Percentiles rank a stretch among this genome's conserved stretches.
These are phyloP conservation scores for Euclidia mi DNA, from an alignment of 2,888 invertebrate species.

Conservation along the genomic window DNA sequence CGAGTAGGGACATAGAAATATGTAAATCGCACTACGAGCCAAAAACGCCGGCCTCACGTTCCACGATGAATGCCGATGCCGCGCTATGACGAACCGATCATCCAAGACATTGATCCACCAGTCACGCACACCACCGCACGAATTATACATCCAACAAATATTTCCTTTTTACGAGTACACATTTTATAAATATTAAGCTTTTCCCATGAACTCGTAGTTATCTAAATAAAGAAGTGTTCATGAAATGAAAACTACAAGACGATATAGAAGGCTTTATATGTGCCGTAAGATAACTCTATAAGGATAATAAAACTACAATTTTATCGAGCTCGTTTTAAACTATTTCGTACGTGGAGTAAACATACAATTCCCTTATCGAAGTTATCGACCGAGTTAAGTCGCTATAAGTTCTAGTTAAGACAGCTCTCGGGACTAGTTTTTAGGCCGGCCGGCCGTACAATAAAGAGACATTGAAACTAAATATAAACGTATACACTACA, in stretches of 20 bases:
- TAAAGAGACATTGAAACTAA: conserved; percentile 19
- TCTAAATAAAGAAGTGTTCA: background rate
- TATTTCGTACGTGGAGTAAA: conserved; percentile 21
- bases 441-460: conserved; percentile 20
- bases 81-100: conserved; percentile 68
- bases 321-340: conserved; percentile 30
- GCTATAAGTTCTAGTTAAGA: conserved; percentile 43
- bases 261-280: background rate
- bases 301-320: conserved; percentile 12
- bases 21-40: conserved; percentile 77
- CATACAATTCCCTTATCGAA: conserved; percentile 40
- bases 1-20: conserved; percentile 70
- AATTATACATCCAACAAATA: conserved; percentile 34
- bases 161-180: conserved; percentile 19
- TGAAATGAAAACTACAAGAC: background rate
- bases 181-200: conserved; percentile 9
- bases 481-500: conserved; percentile 22
- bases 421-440: conserved; percentile 36
- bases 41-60: conserved; percentile 71
- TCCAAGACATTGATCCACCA: conserved; percentile 51
- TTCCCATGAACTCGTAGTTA: conserved; percentile 9
- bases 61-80: conserved; percentile 66
- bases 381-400: conserved; percentile 32
- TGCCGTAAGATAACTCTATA: background rate
- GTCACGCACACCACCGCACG: conserved; percentile 58